Conservation (phyloP, 2,797 vertebrate species). For the Falco naumanni region DNA sequence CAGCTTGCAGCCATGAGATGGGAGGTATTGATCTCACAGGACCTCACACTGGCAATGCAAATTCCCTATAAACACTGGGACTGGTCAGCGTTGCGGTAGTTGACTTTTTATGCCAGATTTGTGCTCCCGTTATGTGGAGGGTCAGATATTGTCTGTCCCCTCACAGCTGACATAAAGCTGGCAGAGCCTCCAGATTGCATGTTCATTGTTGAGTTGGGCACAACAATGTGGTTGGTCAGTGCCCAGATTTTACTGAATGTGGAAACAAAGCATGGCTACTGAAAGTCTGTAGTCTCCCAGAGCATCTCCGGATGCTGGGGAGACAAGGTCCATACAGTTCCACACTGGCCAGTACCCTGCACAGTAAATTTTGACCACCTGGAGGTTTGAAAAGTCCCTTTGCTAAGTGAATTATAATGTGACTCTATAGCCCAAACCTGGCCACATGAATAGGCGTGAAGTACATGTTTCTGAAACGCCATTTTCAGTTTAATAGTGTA, state of each 20-base stretch:
- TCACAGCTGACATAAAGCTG: not conserved
- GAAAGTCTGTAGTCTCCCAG: not conserved
- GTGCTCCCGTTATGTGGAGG: not conserved
- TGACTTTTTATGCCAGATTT: not conserved
- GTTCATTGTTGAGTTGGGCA: not conserved
- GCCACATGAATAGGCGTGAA: fast-evolving
- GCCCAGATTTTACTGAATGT: not conserved
- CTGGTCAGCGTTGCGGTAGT: not conserved
- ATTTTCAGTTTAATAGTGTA: not conserved
- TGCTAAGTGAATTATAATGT: not conserved
- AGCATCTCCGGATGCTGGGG: not conserved
- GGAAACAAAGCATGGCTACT: not conserved
- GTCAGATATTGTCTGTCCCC: not conserved
- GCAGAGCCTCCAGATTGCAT: not conserved
- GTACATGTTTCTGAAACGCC: not conserved
- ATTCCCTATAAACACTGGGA: not conserved
- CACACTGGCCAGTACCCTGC: not conserved
- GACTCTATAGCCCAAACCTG: not conserved
- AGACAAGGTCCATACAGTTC: not conserved
- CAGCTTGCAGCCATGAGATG: not conserved
- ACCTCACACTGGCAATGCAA: not conserved
- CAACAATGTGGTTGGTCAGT: not conserved
- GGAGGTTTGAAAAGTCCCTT: not conserved
- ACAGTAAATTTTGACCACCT: not conserved
- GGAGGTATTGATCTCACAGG: not conserved